Conservation (phyloP, 2,797 vertebrate genomes). For the Lagocephalus sceleratus region DNA sequence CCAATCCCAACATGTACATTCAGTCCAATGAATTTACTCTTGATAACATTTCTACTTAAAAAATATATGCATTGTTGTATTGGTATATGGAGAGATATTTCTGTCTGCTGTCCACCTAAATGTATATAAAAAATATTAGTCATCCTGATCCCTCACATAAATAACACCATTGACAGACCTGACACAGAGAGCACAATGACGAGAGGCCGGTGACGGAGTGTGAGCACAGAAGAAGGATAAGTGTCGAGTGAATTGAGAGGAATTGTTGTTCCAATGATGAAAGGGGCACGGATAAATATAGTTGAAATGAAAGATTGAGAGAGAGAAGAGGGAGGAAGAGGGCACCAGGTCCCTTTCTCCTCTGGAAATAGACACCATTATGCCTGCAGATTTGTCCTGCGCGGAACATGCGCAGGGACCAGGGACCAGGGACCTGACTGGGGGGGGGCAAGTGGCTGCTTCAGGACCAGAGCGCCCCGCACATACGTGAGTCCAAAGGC, state of each 20-base stretch:
- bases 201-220: conserved; percentile 54
- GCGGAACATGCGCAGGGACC: conserved; percentile 41
- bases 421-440: conserved; percentile 32
- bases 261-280: conserved; percentile 53
- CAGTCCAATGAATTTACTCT: too few relatives aligned
- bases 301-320: conserved; percentile 24
- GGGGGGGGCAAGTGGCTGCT: conserved; percentile 58
- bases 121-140: conserved; percentile 55
- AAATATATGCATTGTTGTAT: too few relatives aligned
- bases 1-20: too few relatives aligned
- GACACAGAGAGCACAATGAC: conserved; percentile 61
- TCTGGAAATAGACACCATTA: conserved; percentile 49
- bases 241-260: conserved; percentile 55
- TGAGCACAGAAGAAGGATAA: conserved; percentile 49
- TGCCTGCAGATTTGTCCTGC: conserved; percentile 26
- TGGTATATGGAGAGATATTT: conserved; percentile 22
- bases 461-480: conserved; percentile 53
- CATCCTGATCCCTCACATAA: conserved; percentile 65
- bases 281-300: conserved; percentile 28
- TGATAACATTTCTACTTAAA: too few relatives aligned
- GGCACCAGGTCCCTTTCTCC: conserved; percentile 13
- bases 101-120: conserved; percentile 36
- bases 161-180: conserved; percentile 58
- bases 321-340: conserved; percentile 13
- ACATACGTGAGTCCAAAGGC: conserved; percentile 57